phyloP scores from a whole-genome alignment of 2,113 vertebrate genomes.

The Coryphaenoides rupestris region DNA sequence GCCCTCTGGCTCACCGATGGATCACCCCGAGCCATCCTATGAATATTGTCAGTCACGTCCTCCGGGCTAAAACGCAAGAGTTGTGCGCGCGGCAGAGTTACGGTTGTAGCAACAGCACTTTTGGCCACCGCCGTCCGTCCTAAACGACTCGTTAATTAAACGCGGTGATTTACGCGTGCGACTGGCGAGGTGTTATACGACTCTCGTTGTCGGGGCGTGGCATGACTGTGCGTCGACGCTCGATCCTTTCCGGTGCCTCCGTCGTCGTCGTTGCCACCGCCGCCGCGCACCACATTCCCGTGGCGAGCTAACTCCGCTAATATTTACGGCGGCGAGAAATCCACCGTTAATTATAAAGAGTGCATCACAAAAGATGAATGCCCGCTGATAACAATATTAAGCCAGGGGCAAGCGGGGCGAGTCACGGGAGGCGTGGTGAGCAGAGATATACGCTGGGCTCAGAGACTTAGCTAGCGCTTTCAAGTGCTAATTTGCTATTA shows the following conservation, averaged over 20 bases:
- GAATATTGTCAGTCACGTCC: too few relatives aligned
- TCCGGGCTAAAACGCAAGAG: too few relatives aligned
- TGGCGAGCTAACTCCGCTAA: slow-evolving; percentile 25
- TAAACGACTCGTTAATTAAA: background rate
- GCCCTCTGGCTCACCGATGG: slow-evolving; percentile 7
- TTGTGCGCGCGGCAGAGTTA: too few relatives aligned
- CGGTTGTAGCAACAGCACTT: too few relatives aligned
- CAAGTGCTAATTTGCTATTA: slow-evolving; percentile 11
- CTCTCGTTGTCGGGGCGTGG: background rate
- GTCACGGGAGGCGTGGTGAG: background rate
- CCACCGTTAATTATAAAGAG: slow-evolving; percentile 59
- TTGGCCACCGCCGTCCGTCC: too few relatives aligned
- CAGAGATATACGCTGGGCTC: too few relatives aligned
- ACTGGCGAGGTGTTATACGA: background rate
- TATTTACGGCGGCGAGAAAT: slow-evolving; percentile 42
- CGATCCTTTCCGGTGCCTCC: background rate
- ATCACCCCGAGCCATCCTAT: background rate
- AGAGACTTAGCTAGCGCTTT: too few relatives aligned
- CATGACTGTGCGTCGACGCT: background rate
- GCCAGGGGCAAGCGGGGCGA: slow-evolving; percentile 38
- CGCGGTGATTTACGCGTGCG: background rate
- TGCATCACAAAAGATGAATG: slow-evolving; percentile 59
- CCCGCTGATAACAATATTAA: slow-evolving; percentile 51
- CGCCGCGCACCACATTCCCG: slow-evolving; percentile 11
- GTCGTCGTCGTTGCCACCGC: too few relatives aligned